A percentile compares a stretch with the other conserved stretches of the same genome.
Evolutionary conservation across 2,888 invertebrate genomes (phyloP).

Genomic region (Ophion costatus): DNA sequence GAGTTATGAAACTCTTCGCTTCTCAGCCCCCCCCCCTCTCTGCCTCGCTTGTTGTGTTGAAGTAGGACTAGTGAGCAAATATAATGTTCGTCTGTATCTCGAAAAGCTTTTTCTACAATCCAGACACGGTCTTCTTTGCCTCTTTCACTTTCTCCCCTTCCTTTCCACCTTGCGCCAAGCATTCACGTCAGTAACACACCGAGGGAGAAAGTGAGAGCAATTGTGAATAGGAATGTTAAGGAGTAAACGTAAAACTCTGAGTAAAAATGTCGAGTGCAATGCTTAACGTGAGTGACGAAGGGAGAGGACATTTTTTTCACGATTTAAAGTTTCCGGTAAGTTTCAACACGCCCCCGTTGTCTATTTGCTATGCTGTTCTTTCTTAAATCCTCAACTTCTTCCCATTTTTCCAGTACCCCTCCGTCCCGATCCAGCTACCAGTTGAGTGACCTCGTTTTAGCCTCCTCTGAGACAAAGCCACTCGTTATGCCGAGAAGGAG

Average conservation of each 20-base stretch:
- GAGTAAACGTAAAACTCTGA: not conserved
- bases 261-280: constrained; percentile 45
- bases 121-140: not conserved
- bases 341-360: constrained; percentile 48
- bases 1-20: constrained; percentile 49
- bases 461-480: constrained; percentile 45
- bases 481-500: constrained; percentile 10
- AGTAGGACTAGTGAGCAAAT: constrained; percentile 12
- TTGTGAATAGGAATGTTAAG: not conserved
- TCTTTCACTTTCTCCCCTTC: not conserved
- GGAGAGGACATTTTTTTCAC: not conserved
- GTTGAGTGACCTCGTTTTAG: constrained; percentile 58
- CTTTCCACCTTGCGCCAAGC: not conserved
- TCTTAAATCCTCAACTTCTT: not conserved
- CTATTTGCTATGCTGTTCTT: constrained; percentile 9
- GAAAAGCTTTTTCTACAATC: constrained; percentile 42
- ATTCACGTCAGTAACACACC: constrained; percentile 3
- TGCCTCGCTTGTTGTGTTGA: not conserved
- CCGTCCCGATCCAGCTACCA: constrained; percentile 19
- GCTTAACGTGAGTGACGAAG: constrained; percentile 29
- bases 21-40: not conserved
- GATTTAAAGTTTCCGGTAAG: constrained; percentile 39
- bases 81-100: constrained; percentile 19
- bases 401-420: constrained; percentile 2
- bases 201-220: not conserved